Percentiles rank a stretch among this genome's conserved stretches.
phyloP scores from a whole-genome alignment of 2,797 vertebrate species.

The Coregonus suidteri region DNA sequence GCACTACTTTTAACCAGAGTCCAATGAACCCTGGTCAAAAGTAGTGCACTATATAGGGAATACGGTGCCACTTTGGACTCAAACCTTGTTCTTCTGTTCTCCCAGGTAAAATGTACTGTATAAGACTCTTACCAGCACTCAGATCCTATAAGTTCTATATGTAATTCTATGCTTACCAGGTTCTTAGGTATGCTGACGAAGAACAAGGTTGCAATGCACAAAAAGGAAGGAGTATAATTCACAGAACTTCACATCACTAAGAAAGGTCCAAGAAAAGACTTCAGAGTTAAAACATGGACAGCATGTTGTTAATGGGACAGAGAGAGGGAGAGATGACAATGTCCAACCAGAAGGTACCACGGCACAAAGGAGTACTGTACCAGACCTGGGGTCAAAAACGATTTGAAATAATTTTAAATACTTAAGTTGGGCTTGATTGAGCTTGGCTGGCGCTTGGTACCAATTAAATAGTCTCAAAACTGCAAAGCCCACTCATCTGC shows the following conservation, averaged over 20 bases:
- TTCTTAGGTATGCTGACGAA: background rate
- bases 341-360: background rate
- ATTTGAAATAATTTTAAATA: background rate
- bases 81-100: background rate
- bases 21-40: background rate
- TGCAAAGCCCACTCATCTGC: background rate
- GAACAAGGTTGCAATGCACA: background rate
- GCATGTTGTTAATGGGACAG: background rate
- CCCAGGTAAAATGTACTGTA: background rate
- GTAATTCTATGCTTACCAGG: background rate
- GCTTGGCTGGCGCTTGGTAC: background rate
- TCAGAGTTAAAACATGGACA: background rate
- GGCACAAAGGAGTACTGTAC: background rate
- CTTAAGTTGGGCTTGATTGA: background rate
- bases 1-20: background rate
- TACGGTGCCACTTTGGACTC: background rate
- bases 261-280: background rate
- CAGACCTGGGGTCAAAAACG: background rate
- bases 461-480: background rate
- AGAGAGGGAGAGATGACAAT: background rate
- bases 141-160: background rate
- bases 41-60: background rate
- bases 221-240: conserved; percentile 10
- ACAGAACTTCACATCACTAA: conserved; percentile 32
- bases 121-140: background rate